phyloP scores from a whole-genome alignment of 2,888 invertebrate genomes.

The Pinctada fucata region DNA sequence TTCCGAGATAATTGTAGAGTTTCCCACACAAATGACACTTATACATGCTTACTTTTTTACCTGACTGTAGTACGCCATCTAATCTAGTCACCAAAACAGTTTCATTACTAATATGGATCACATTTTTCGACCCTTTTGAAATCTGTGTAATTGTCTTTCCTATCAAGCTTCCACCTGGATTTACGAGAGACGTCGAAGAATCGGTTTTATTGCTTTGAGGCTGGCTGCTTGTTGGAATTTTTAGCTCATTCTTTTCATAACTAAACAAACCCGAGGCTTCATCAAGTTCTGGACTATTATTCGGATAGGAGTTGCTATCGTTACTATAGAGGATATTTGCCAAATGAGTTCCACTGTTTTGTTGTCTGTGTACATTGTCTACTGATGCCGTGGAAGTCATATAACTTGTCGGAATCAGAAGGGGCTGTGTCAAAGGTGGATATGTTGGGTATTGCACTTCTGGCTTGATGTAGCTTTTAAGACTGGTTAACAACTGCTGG shows the following conservation, averaged over 20 bases:
- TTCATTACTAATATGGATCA: constrained; percentile 66
- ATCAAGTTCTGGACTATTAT: constrained; percentile 23
- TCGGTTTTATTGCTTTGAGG: background rate
- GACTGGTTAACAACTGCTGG: background rate
- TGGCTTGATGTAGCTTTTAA: background rate
- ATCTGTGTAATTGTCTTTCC: constrained; percentile 40
- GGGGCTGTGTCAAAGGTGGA: background rate
- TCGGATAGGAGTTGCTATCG: constrained; percentile 21
- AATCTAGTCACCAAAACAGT: constrained; percentile 72
- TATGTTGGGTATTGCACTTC: background rate
- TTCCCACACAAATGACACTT: constrained; percentile 75
- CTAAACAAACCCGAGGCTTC: constrained; percentile 37
- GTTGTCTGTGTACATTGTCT: background rate
- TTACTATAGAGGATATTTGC: constrained; percentile 13
- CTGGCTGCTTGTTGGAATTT: background rate
- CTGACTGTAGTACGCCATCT: constrained; percentile 68
- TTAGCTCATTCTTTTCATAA: constrained; percentile 4
- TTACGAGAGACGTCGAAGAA: constrained; percentile 7
- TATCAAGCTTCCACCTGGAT: constrained; percentile 39
- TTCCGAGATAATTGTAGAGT: constrained; percentile 67
- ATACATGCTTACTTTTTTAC: constrained; percentile 69
- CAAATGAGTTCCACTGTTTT: background rate
- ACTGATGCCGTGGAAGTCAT: background rate
- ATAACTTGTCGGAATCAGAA: background rate
- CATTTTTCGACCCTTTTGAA: constrained; percentile 19